Evolutionary conservation across 2,888 invertebrate species (phyloP), one percentile per base, ranked within the genome.

Genomic region (Lasioglossum oenotherae): DNA sequence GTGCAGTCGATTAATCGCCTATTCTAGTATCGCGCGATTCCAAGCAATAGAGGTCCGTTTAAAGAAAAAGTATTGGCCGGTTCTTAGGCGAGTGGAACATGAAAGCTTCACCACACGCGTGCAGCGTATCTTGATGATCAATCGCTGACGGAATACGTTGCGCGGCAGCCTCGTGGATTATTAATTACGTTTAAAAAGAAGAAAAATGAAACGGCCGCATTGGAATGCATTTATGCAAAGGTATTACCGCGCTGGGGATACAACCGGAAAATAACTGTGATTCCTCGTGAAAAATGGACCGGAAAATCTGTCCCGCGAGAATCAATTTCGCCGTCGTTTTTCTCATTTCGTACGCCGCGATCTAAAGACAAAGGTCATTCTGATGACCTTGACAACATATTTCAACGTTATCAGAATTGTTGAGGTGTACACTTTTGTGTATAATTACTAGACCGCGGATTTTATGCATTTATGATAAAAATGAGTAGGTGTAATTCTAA

Each of bases 141-240:
- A 69, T 69, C 67, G 35, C 35, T 4, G 19, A 4, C 19, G 35
- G 67, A 69, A 38, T 69, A 69, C 67, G 12, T 69, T 69, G 31
- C 67, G 31, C 23, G 10, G 35, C 23, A 67, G 67, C 67, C 23
- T 69, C 5, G 67, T 35, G 35, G 35, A 69, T 69, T 69, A 69
- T 69, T 69, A 69, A 69, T 69, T 64, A 31, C 67, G 67, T 69
- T 69, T 4, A 8, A 19, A 35, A 69, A 35, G 67, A 35, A 69
- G 35, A 69, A 35, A 35, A 69, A 69, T 69, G 67, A 69, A 35
- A 38, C 35, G 4, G 23, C 0, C 35, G 10, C 64, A 64, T 64
- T 31, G 64, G 64, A 31, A 35, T 69, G 67, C 67, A 69, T 69
- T 69, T 69, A 69, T 69, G 67, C 31, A 19, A 6, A 10, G 64